phyloP scores from a whole-genome alignment of 2,113 vertebrate species.

The Setophaga petechia region DNA sequence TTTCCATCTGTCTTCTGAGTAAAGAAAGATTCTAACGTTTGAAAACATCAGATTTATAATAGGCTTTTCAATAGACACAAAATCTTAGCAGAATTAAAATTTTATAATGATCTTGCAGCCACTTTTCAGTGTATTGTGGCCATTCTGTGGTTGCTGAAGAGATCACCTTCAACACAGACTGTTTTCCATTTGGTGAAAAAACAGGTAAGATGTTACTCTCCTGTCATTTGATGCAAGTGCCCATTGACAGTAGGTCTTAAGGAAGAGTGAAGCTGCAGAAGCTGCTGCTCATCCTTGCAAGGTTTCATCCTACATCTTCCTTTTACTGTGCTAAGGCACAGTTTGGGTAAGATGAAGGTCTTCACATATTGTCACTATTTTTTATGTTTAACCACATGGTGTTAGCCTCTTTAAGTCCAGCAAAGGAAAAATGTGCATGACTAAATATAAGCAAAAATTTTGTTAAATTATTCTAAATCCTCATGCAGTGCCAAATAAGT shows the following conservation, averaged over 20 bases:
- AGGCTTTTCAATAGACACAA: neutral
- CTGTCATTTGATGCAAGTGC: neutral
- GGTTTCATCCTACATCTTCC: neutral
- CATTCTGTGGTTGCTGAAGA: neutral
- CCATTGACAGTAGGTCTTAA: neutral
- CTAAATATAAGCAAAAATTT: neutral
- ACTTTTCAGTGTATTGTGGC: neutral
- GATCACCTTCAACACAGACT: neutral
- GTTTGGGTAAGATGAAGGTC: neutral
- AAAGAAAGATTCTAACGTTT: neutral
- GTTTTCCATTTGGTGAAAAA: neutral
- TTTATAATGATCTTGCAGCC: neutral
- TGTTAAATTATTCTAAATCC: neutral
- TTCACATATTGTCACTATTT: neutral
- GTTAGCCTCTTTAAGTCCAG: neutral
- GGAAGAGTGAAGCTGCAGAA: neutral
- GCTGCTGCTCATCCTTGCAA: accelerated
- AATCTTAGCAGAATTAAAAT: neutral
- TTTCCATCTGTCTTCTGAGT: neutral
- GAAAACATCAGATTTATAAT: neutral
- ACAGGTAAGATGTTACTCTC: neutral
- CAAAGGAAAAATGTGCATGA: neutral
- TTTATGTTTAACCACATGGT: neutral
- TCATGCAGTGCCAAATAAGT: neutral
- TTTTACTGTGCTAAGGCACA: neutral